A percentile compares a stretch with the other conserved stretches of the same genome.
Evolutionary conservation across 2,888 invertebrate genomes (phyloP).

Genomic region (Acheta domesticus): DNA sequence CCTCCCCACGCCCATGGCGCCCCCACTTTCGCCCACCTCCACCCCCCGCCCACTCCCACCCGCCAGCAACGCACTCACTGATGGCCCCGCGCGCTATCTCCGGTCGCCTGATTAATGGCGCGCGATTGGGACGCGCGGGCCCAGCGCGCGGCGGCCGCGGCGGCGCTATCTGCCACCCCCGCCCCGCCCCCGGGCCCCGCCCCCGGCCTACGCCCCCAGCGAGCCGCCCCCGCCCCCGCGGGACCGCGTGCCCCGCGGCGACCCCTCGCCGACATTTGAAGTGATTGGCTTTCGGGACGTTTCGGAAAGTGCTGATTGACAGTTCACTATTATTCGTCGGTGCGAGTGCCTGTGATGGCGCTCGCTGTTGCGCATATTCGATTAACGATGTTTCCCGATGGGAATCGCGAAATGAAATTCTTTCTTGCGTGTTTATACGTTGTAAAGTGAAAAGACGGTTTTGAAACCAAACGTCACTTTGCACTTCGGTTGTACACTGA

Average conservation of each 20-base stretch:
- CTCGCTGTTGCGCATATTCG: too few relatives aligned
- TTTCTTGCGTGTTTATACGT: too few relatives aligned
- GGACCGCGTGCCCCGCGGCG: background rate
- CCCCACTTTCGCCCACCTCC: background rate
- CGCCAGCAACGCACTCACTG: background rate
- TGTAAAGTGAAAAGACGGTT: too few relatives aligned
- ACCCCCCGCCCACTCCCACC: background rate
- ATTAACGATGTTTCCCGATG: too few relatives aligned
- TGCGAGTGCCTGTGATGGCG: too few relatives aligned
- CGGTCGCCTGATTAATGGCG: background rate
- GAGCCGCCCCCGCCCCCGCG: background rate
- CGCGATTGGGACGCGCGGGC: background rate
- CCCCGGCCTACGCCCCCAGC: background rate
- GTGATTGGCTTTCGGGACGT: background rate
- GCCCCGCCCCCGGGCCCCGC: background rate
- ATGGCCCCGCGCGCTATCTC: background rate
- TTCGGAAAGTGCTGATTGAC: background rate
- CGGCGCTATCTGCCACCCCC: background rate
- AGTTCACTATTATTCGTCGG: background rate
- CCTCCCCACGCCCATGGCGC: background rate
- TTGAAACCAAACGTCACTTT: too few relatives aligned
- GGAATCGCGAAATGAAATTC: too few relatives aligned
- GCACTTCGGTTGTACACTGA: too few relatives aligned
- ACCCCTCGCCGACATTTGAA: background rate
- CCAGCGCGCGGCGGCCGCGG: background rate